phyloP scores from a whole-genome alignment of 2,888 invertebrate species.

The Holacanthella duospinosa region DNA sequence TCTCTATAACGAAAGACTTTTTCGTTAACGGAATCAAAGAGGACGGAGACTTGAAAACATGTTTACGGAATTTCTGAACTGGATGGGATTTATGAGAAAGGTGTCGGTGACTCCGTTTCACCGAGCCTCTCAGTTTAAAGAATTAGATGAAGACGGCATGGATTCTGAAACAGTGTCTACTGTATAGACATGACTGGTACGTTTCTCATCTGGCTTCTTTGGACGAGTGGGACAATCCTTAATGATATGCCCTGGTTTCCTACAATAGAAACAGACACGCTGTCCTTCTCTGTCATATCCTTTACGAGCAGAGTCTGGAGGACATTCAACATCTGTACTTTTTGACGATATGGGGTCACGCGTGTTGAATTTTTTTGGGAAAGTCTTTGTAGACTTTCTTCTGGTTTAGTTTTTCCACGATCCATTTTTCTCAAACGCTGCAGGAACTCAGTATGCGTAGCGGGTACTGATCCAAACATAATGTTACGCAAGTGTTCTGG shows the following conservation, averaged over 20 bases:
- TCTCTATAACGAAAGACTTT: no score
- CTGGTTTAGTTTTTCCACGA: background rate
- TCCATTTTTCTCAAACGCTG: background rate
- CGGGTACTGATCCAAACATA: background rate
- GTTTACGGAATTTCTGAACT: no score
- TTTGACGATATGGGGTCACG: no score
- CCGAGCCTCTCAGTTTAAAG: background rate
- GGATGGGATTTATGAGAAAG: no score
- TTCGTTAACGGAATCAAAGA: no score
- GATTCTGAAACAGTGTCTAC: no score
- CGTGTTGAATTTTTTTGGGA: no score
- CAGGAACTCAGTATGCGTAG: background rate
- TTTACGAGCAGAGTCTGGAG: background rate
- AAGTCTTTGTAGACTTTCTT: background rate
- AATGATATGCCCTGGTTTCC: background rate
- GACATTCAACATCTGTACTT: background rate
- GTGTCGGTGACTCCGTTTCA: conserved; percentile 2
- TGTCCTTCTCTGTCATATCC: background rate
- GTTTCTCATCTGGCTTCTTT: no score
- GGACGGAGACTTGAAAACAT: no score
- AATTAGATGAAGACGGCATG: no score
- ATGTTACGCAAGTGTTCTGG: background rate
- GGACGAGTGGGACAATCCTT: background rate
- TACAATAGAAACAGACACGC: background rate
- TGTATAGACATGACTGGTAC: no score